Conservation (phyloP, 2,888 invertebrate species). For the Caenorhabditis auriculariae region DNA sequence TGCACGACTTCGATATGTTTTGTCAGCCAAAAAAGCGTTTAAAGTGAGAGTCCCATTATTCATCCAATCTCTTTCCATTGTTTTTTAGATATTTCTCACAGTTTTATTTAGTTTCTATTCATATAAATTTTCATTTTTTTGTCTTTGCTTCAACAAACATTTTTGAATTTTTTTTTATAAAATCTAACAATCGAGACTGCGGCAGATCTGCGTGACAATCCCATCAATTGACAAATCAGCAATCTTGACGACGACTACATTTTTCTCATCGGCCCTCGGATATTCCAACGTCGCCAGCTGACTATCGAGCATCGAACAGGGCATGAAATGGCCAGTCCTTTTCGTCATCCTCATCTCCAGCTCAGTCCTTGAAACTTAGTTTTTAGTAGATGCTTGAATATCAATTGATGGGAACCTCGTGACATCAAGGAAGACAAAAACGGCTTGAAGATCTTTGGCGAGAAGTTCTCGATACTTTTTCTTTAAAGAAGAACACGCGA, state of each 20-base stretch:
- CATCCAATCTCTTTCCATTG: no score
- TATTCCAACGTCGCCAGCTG: conserved; percentile 19
- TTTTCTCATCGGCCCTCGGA: conserved; percentile 5
- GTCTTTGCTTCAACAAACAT: no score
- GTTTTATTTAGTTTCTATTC: no score
- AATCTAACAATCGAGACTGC: neutral
- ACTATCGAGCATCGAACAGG: conserved; percentile 11
- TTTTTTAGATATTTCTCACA: no score
- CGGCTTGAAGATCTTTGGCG: neutral
- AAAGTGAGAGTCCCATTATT: no score
- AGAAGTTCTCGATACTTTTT: neutral
- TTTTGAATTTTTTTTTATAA: no score
- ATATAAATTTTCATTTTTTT: no score
- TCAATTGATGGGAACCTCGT: neutral
- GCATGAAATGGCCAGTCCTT: conserved; percentile 23
- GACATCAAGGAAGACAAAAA: neutral
- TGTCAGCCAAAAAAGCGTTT: no score
- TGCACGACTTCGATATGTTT: no score
- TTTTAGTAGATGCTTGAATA: neutral
- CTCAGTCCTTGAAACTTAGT: neutral
- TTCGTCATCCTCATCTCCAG: conserved; percentile 10
- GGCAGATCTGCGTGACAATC: neutral
- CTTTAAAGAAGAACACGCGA: neutral
- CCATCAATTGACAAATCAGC: neutral
- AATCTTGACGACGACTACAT: conserved; percentile 13